phyloP scores from a whole-genome alignment of 1,140 invertebrate genomes.

The Trissolcus basalis region DNA sequence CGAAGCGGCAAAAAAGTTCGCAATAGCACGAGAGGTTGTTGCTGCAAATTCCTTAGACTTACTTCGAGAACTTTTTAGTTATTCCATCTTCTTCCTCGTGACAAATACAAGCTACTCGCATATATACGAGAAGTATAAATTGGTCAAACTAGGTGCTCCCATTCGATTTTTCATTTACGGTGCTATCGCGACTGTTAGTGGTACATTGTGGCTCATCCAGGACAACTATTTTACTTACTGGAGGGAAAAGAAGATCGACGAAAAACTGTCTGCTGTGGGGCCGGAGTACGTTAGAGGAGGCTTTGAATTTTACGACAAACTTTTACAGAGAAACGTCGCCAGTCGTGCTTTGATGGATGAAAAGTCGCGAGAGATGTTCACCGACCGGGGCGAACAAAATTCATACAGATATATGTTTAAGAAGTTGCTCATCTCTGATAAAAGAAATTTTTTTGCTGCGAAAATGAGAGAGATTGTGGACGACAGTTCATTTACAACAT shows the following conservation, averaged over 20 bases:
- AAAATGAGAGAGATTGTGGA: slow-evolving; percentile 10
- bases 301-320: slow-evolving; percentile 84
- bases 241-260: slow-evolving; percentile 80
- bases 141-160: slow-evolving; percentile 75
- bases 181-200: slow-evolving; percentile 12
- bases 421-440: slow-evolving; percentile 78
- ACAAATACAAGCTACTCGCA: slow-evolving; percentile 77
- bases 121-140: slow-evolving; percentile 71
- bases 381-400: slow-evolving; percentile 82
- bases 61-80: slow-evolving; percentile 46
- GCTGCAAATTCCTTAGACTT: slow-evolving; percentile 78
- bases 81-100: slow-evolving; percentile 69
- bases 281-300: slow-evolving; percentile 82
- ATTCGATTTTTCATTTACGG: slow-evolving; percentile 52
- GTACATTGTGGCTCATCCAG: slow-evolving; percentile 77
- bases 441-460: slow-evolving; percentile 79
- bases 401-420: slow-evolving; percentile 77
- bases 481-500: background rate
- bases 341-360: slow-evolving; percentile 80
- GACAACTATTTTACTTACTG: slow-evolving; percentile 80
- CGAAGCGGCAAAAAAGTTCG: slow-evolving; percentile 86
- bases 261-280: slow-evolving; percentile 78
- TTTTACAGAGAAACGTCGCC: slow-evolving; percentile 83
- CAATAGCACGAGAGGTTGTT: slow-evolving; percentile 83
- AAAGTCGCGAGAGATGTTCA: slow-evolving; percentile 78